Base-by-base conservation (phyloP, 2,888 invertebrate species). In the Abscondita cerata region DNA sequence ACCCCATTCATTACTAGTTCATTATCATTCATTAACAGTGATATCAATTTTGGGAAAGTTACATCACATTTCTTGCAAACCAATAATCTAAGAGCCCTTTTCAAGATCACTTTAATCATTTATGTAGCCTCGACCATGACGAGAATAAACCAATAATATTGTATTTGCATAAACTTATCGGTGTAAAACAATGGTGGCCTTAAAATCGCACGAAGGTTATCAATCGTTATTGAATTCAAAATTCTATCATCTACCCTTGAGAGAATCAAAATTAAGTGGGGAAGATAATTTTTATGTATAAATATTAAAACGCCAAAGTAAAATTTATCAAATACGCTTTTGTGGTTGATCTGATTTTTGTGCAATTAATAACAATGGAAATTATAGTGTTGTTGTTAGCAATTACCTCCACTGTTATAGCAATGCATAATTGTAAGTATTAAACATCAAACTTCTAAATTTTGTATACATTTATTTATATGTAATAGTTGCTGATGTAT, bases 401-500 rank as follows among this genome's bases (percentile, higher is more conserved):
- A 1, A 34, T 71, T 54, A 68, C 69, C 13, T 51, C 50, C 60
- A 66, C 62, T 60, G 58, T 68, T 53, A 50, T 66, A 55, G 69
- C 73, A 52, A 69, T 73, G 51, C 73, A 74, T 65, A 76, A 76
- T 65, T 75, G 76, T 76, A 68, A 76, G 75, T 75, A 70, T 2
- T 6, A 11, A 15, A 48, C n/a, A 12, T n/a, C 11, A 34, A 19
- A n/a, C 11, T 25, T 47, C 8, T 12, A n/a, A n/a, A 41, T 5
- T 18, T n/a, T 8, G 13, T 40, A 1, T 12, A 15, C 2, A 8
- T 5, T 12, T 8, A 5, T 40, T 13, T 13, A n/a, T n/a, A n/a
- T 6, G 5, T 6, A 19, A 9, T 15, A 90, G 90, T 90, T 81
- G 88, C 90, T 1, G 88, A 90, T 70, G 81, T 87, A 57, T 85